A percentile compares a stretch with the other conserved stretches of the same genome.
Evolutionary conservation across 2,888 invertebrate species (phyloP).

Genomic region (Dryobotodes eremita): DNA sequence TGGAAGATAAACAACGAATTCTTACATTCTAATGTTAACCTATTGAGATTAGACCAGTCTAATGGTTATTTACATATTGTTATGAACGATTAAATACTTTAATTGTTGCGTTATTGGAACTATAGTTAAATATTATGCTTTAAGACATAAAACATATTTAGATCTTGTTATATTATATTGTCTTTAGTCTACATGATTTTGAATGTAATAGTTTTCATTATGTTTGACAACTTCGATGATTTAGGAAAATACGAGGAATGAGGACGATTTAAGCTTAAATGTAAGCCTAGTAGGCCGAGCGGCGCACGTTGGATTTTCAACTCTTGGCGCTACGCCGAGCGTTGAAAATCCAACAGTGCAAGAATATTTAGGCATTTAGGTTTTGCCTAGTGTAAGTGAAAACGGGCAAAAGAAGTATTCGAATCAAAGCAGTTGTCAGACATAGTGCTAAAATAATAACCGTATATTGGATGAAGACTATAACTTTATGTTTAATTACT

Average conservation of each 20-base stretch:
- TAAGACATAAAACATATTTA: slow-evolving; percentile 69
- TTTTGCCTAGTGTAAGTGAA: not conserved
- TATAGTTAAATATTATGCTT: slow-evolving; percentile 74
- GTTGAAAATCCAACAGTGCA: not conserved
- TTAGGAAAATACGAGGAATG: not conserved
- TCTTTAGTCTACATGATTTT: slow-evolving; percentile 66
- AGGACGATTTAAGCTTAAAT: not conserved
- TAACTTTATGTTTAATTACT: not conserved
- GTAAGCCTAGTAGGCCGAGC: not conserved
- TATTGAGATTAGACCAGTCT: slow-evolving; percentile 68
- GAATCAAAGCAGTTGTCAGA: slow-evolving; percentile 23
- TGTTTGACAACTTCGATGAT: slow-evolving; percentile 32
- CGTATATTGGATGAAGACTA: not conserved
- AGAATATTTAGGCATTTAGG: not conserved
- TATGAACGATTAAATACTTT: slow-evolving; percentile 66
- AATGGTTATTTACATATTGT: slow-evolving; percentile 73
- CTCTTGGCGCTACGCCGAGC: too few relatives aligned
- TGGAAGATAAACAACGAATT: slow-evolving; percentile 40
- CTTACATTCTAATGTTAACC: slow-evolving; percentile 47
- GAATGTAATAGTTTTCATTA: slow-evolving; percentile 2
- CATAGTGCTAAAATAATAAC: not conserved
- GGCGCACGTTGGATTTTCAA: not conserved
- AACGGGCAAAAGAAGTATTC: not conserved
- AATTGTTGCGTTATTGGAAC: slow-evolving; percentile 79
- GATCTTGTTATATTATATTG: slow-evolving; percentile 79